These are phyloP conservation scores for Eristalinus aeneus DNA, from an alignment of 2,888 invertebrate genomes.

Conservation along the genomic window DNA sequence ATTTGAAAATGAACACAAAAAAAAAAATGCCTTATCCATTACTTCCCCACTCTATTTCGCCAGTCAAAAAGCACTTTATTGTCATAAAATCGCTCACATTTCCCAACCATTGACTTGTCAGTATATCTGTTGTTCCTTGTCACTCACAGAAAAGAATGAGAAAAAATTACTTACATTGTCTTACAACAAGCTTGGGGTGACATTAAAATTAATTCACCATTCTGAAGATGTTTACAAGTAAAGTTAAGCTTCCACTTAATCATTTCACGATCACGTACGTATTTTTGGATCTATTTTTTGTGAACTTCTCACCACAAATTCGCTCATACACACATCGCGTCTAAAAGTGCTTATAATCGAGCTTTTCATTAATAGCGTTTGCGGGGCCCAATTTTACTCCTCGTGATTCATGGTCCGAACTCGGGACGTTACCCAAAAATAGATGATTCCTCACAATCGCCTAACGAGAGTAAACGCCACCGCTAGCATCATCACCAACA, in stretches of 20 bases:
- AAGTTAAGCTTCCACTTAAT: constrained; percentile 38
- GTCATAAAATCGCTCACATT: too few species aligned
- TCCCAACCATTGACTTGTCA: too few species aligned
- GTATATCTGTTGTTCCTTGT: too few species aligned
- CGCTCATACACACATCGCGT: constrained; percentile 12
- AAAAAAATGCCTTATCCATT: too few species aligned
- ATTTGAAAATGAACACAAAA: too few species aligned
- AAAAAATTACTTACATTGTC: too few species aligned
- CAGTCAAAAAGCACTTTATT: too few species aligned
- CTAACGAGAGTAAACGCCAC: constrained; percentile 62
- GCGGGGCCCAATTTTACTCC: constrained; percentile 55
- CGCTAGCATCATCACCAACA: background rate
- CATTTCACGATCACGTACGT: background rate
- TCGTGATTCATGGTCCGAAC: constrained; percentile 59
- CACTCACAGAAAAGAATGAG: too few species aligned
- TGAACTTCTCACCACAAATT: background rate
- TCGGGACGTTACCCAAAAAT: constrained; percentile 64
- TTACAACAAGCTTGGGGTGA: background rate
- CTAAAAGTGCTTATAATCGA: constrained; percentile 49
- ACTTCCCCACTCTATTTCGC: too few species aligned
- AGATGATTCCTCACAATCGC: constrained; percentile 62
- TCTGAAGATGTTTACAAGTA: background rate
- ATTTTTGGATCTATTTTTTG: constrained; percentile 28
- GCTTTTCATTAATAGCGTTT: constrained; percentile 68
- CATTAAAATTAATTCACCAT: background rate